A percentile compares a stretch with the other conserved stretches of the same genome.
Conservation (phyloP, 1,140 invertebrate genomes). For the Himalopsyche phryganea region DNA sequence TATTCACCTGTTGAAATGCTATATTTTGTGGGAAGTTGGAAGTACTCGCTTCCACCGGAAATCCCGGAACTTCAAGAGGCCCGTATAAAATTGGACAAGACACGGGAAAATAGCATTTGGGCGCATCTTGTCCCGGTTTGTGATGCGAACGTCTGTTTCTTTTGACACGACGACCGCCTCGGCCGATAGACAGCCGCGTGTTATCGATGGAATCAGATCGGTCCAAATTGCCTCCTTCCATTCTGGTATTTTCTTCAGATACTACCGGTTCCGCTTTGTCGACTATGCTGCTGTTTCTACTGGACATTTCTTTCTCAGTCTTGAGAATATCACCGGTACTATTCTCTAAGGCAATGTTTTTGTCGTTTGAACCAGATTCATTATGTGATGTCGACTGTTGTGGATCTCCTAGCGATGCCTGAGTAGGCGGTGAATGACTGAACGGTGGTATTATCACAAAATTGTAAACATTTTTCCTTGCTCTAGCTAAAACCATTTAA, state of each 20-base stretch:
- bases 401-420: slow-evolving; percentile 5
- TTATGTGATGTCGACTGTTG: neutral
- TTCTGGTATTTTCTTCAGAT: neutral
- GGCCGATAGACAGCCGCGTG: slow-evolving; percentile 35
- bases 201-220: slow-evolving; percentile 12
- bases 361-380: slow-evolving; percentile 1
- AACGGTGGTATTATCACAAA: slow-evolving; percentile 47
- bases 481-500: slow-evolving; percentile 40
- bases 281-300: neutral
- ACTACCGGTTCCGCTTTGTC: slow-evolving; percentile 22
- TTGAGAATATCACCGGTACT: neutral
- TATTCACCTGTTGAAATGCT: slow-evolving; percentile 75
- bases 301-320: neutral
- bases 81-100: slow-evolving; percentile 84
- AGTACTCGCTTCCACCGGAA: slow-evolving; percentile 48
- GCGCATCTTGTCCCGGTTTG: slow-evolving; percentile 38
- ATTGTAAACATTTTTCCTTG: slow-evolving; percentile 77
- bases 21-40: slow-evolving; percentile 82
- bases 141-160: slow-evolving; percentile 43
- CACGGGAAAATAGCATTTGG: slow-evolving; percentile 66
- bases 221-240: slow-evolving; percentile 21
- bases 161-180: slow-evolving; percentile 40
- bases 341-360: slow-evolving; percentile 12
- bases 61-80: slow-evolving; percentile 65
- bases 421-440: slow-evolving; percentile 14